phyloP scores from a whole-genome alignment of 2,797 vertebrate genomes.

The Syngnathus acus region DNA sequence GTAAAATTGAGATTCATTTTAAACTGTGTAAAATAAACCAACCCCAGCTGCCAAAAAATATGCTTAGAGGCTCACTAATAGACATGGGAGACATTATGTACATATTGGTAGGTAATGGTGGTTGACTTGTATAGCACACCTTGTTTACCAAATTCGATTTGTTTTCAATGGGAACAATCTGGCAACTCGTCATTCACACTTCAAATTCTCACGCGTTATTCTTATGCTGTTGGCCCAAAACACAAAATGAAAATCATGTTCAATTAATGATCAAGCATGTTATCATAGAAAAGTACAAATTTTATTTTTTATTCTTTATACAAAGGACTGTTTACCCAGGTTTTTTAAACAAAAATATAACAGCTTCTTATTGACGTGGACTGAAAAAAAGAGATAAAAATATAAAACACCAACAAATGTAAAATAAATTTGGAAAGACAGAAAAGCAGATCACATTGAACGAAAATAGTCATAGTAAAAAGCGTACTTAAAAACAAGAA shows the following conservation, averaged over 20 bases:
- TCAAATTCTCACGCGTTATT: neutral
- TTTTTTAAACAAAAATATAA: conserved; percentile 94
- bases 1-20: neutral
- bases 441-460: conserved; percentile 40
- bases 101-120: neutral
- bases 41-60: neutral
- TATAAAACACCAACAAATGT: conserved; percentile 43
- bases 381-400: conserved; percentile 68
- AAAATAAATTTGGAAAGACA: conserved; percentile 42
- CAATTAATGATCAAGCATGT: conserved; percentile 14
- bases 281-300: conserved; percentile 89
- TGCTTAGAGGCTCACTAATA: neutral
- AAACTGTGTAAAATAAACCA: neutral
- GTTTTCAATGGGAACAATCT: neutral
- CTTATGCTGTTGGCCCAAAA: conserved; percentile 6
- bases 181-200: neutral
- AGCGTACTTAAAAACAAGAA: conserved; percentile 40
- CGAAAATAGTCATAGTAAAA: conserved; percentile 44
- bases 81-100: neutral
- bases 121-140: neutral
- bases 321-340: conserved; percentile 84
- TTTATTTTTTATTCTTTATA: conserved; percentile 78
- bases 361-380: conserved; percentile 88
- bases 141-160: neutral
- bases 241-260: neutral